A percentile compares a stretch with the other conserved stretches of the same genome.
These are phyloP conservation scores for Apantesis nais DNA, from an alignment of 2,888 invertebrate species.

Conservation along the genomic window DNA sequence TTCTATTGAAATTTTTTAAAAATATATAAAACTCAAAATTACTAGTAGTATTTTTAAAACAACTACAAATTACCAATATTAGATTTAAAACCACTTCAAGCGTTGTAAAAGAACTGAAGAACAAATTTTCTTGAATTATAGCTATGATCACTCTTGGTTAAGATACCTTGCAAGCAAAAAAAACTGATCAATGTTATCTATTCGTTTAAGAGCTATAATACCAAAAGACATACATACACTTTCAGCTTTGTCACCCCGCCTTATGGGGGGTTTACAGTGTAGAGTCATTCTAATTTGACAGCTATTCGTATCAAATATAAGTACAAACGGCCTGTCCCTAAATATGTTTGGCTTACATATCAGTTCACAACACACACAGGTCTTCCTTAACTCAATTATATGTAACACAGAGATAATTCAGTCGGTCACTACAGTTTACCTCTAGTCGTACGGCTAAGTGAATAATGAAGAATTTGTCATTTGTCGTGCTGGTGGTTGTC, in stretches of 20 bases:
- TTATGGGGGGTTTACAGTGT: not conserved
- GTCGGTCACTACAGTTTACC: constrained; percentile 19
- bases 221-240: too few relatives aligned
- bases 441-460: constrained; percentile 1
- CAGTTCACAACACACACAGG: constrained; percentile 16
- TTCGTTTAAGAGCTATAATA: not conserved
- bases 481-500: constrained; percentile 11
- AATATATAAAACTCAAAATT: too few relatives aligned
- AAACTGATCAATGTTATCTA: not conserved
- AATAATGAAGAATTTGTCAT: constrained; percentile 29
- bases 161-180: not conserved
- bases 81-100: too few relatives aligned
- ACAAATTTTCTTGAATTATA: too few relatives aligned
- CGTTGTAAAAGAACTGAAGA: too few relatives aligned
- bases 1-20: too few relatives aligned
- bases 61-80: too few relatives aligned
- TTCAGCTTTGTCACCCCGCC: too few relatives aligned
- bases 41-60: too few relatives aligned
- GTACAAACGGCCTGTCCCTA: not conserved
- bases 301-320: not conserved
- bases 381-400: constrained; percentile 41
- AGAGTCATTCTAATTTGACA: not conserved
- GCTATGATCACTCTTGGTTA: too few relatives aligned
- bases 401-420: constrained; percentile 35
- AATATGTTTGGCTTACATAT: not conserved